A percentile compares a stretch with the other conserved stretches of the same genome.
Evolutionary conservation across 2,113 vertebrate species (phyloP).

Genomic region (Menura novaehollandiae): DNA sequence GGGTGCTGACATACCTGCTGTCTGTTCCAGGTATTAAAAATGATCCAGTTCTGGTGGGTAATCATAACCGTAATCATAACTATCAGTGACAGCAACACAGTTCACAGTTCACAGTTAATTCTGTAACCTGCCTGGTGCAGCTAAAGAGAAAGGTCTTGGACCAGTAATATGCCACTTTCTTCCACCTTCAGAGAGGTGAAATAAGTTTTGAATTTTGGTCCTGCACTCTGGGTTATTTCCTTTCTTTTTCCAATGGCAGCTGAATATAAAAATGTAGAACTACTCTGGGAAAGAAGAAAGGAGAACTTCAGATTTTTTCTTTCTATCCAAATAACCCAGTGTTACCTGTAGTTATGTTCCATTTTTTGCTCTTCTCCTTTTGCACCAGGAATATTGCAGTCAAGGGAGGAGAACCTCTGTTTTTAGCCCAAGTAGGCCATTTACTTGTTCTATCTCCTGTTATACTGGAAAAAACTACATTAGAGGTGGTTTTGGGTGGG

Average conservation of each 20-base stretch:
- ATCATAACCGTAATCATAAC: not conserved
- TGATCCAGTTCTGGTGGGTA: not conserved
- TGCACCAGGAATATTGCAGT: not conserved
- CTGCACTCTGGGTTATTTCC: not conserved
- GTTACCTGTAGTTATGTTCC: not conserved
- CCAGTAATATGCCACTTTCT: not conserved
- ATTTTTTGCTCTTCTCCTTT: not conserved
- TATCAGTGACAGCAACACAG: not conserved
- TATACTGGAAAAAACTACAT: not conserved
- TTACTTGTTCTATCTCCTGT: not conserved
- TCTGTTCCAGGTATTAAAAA: not conserved
- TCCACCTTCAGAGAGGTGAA: not conserved
- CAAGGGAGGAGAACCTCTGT: not conserved
- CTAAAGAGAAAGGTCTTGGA: not conserved
- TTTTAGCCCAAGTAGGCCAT: not conserved
- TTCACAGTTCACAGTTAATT: not conserved
- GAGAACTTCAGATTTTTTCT: not conserved
- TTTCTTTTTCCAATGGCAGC: not conserved
- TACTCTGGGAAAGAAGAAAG: not conserved
- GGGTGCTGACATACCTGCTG: not conserved
- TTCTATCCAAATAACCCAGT: not conserved
- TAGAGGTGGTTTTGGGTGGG: rapidly evolving
- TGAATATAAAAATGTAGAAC: not conserved
- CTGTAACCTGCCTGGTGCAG: not conserved
- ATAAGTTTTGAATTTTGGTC: not conserved